Evolutionary conservation across 2,113 vertebrate genomes (phyloP).

Genomic region (Phylloscopus trochiloides): DNA sequence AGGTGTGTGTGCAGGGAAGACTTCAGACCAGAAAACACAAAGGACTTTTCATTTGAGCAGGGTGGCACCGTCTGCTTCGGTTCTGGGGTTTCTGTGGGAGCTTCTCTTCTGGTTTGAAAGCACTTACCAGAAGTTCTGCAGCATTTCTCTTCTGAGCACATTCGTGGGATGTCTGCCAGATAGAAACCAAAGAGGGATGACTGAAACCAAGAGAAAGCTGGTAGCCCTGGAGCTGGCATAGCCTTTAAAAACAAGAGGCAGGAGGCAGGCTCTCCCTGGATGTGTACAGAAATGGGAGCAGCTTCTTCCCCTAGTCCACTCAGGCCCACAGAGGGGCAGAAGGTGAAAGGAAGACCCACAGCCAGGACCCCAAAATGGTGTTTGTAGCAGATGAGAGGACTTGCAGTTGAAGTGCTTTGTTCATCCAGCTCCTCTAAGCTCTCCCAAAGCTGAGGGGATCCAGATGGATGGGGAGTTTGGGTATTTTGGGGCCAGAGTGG

Average conservation of each 20-base stretch:
- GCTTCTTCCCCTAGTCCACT: background rate
- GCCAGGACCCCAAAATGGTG: background rate
- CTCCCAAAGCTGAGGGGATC: background rate
- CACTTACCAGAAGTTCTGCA: background rate
- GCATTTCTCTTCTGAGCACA: slow-evolving; percentile 1
- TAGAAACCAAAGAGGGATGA: background rate
- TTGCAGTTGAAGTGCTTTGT: background rate
- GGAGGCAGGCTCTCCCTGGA: background rate
- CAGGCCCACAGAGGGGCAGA: background rate
- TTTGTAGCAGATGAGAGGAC: background rate
- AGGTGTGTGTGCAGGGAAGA: background rate
- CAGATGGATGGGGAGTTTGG: background rate
- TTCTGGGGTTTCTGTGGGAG: background rate
- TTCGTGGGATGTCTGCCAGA: background rate
- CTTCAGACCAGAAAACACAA: background rate
- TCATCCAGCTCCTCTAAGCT: background rate
- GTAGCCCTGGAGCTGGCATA: background rate
- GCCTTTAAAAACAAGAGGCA: background rate
- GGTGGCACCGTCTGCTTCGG: fast-evolving
- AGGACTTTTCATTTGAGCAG: background rate
- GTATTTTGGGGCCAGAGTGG: background rate
- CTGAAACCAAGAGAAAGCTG: background rate
- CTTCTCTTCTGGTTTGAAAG: background rate
- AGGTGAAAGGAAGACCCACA: background rate
- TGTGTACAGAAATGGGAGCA: background rate